phyloP scores from a whole-genome alignment of 2,113 vertebrate genomes.

The Willisornis vidua region DNA sequence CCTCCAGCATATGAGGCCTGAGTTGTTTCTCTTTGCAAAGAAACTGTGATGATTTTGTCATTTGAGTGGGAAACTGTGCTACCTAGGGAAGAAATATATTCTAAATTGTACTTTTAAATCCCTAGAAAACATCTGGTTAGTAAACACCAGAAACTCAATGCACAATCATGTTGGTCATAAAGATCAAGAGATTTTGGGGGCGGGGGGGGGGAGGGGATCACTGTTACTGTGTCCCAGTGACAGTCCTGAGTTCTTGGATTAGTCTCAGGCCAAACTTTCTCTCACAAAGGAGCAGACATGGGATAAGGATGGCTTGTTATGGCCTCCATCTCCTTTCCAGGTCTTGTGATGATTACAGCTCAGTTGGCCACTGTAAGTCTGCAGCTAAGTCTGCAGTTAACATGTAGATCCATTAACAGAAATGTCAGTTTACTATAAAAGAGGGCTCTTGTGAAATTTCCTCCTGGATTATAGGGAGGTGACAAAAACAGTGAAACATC shows the following conservation, averaged over 20 bases:
- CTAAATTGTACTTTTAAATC: neutral
- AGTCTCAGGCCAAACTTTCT: neutral
- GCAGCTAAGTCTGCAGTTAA: slow-evolving; percentile 13
- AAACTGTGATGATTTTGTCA: neutral
- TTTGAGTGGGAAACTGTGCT: neutral
- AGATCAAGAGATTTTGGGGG: neutral
- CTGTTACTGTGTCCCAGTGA: neutral
- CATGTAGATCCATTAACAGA: slow-evolving; percentile 30
- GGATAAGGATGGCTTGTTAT: neutral
- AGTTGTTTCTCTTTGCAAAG: neutral
- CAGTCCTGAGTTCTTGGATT: neutral
- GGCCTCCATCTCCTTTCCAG: neutral
- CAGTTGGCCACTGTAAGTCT: neutral
- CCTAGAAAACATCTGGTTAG: neutral
- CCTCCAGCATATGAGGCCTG: neutral
- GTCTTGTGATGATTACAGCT: neutral
- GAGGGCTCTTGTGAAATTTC: slow-evolving; percentile 39
- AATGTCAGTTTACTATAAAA: slow-evolving; percentile 38
- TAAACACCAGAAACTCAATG: neutral
- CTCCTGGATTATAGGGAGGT: slow-evolving; percentile 5
- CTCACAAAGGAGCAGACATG: fast-evolving
- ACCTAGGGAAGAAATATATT: neutral
- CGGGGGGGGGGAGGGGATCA: neutral
- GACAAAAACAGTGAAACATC: slow-evolving; percentile 27
- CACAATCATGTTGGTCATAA: neutral